phyloP scores from a whole-genome alignment of 2,113 vertebrate species.

The Chaetodon auriga region DNA sequence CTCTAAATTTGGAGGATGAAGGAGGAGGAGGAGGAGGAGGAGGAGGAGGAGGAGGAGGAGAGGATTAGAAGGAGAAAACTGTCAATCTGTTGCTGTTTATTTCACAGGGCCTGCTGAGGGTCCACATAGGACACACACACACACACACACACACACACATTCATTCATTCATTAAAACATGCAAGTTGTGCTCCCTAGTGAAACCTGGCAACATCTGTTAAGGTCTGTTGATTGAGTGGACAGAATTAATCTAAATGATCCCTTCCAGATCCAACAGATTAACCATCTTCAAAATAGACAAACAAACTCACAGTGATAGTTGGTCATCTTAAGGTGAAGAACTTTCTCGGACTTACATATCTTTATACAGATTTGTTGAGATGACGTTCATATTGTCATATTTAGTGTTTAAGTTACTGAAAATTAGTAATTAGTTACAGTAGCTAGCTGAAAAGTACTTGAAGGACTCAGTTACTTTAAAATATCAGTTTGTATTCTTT shows the following conservation, averaged over 20 bases:
- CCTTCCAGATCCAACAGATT: conserved; percentile 48
- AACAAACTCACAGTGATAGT: conserved; percentile 29
- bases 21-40: not conserved
- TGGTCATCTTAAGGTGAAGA: conserved; percentile 4
- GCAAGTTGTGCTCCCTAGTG: conserved; percentile 29
- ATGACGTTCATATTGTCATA: not conserved
- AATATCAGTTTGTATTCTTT: too few relatives aligned
- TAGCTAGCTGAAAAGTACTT: too few relatives aligned
- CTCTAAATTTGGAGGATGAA: conserved; percentile 16
- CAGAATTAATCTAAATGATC: conserved; percentile 62
- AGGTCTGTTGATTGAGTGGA: conserved; percentile 58
- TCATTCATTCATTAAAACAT: conserved; percentile 49
- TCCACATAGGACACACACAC: not conserved
- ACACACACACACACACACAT: not conserved
- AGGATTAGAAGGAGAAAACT: conserved; percentile 39
- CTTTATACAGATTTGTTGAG: not conserved
- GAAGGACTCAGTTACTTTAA: too few relatives aligned
- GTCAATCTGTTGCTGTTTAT: conserved; percentile 53
- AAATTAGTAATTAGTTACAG: too few relatives aligned
- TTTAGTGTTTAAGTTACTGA: too few relatives aligned
- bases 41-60: conserved; percentile 19
- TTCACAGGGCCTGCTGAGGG: conserved; percentile 21
- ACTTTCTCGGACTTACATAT: too few relatives aligned
- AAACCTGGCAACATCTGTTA: conserved; percentile 71
- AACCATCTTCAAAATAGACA: conserved; percentile 51